A percentile compares a stretch with the other conserved stretches of the same genome.
Conservation (phyloP, 2,888 invertebrate genomes). For the Amorpha juglandis region DNA sequence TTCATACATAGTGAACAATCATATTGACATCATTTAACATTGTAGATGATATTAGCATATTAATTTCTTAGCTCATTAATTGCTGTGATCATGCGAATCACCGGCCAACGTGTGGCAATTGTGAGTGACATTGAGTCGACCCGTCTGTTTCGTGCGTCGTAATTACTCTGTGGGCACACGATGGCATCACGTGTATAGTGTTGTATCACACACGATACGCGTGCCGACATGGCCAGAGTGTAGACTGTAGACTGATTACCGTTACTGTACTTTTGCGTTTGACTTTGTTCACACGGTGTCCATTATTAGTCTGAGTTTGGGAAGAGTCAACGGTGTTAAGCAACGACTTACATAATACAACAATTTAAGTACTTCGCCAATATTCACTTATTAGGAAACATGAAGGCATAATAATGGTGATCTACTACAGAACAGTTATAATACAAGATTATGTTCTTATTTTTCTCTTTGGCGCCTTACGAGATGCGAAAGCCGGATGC, state of each 20-base stretch:
- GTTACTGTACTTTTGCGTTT: conserved; percentile 18
- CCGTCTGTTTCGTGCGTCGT: conserved; percentile 35
- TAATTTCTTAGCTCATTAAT: conserved; percentile 6
- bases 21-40: neutral
- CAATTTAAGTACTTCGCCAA: too few relatives aligned
- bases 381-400: too few relatives aligned
- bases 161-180: conserved; percentile 48
- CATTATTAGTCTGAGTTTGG: neutral
- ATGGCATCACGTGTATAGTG: conserved; percentile 52
- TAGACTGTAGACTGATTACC: conserved; percentile 23
- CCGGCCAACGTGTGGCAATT: conserved; percentile 6
- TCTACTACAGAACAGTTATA: too few relatives aligned
- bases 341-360: neutral
- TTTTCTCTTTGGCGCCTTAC: neutral
- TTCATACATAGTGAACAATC: neutral
- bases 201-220: conserved; percentile 57
- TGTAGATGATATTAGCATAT: neutral
- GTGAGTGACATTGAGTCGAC: conserved; percentile 29
- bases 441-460: too few relatives aligned
- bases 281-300: neutral
- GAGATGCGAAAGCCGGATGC: too few relatives aligned
- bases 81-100: neutral
- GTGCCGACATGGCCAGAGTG: conserved; percentile 40
- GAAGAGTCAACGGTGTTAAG: neutral
- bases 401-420: too few relatives aligned